Base-by-base conservation (phyloP, 53 echinoderm and acorn worm genomes). In the Paelopatides confundens region DNA sequence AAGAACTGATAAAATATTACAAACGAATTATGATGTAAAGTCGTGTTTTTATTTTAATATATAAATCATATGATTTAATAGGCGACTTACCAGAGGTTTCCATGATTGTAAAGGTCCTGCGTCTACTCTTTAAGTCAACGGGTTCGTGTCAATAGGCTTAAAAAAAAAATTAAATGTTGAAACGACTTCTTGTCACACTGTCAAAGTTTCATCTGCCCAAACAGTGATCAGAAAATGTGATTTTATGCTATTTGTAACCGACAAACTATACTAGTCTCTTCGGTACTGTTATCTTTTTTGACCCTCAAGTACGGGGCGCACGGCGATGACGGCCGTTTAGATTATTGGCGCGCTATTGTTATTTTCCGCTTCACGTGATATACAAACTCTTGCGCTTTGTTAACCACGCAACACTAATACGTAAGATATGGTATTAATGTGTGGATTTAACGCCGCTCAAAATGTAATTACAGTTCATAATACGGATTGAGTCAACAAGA, bases 391-490 rank as follows among this genome's bases (percentile, higher is more conserved):
- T 14, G 68, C 35, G 18, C 18, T 21, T 58, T 58, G 58, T 58
- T 58, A 35, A 67, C 67, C 35, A 33, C 67, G 18, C 30, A 14
- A 8, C 4, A 58, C 5, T 21, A 58, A 58, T 6, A 21, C 24
- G 21, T 58, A 18, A n/a, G 58, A 28, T 67, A 67, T 31, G 9
- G 18, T 67, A 33, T 67, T 67, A 21, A 27, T 74, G 39, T 74
- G 27, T 26, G 27, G 39, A 40, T 74, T 67, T 74, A 40, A 26
- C 74, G 74, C 40, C 40, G 2, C 40, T 28, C 74, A 46, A 24
- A 58, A 58, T 15, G 26, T 74, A 74, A 74, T 74, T 74, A 74
- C 74, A 40, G 39, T 74, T 74, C n/a, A 32, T 58, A 74, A 74
- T 39, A 35, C 28, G 13, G 38, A 74, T 26, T 74, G 35, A 18